Conservation (phyloP, 2,888 invertebrate genomes). For the Pycnomerus fuliginosus region DNA sequence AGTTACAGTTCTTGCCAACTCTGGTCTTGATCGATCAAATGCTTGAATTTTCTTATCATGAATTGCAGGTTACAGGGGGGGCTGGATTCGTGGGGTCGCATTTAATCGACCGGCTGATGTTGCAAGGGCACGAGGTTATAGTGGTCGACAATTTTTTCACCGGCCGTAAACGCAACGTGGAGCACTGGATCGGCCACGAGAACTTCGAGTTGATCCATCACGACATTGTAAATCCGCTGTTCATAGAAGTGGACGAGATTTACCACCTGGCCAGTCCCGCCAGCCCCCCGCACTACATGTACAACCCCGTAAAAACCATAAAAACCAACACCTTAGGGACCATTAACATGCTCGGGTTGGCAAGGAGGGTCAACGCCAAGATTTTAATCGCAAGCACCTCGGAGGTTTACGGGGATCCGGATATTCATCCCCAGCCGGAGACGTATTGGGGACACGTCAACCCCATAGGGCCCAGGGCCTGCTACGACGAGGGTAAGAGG, state of each 20-base stretch:
- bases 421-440: constrained; percentile 96
- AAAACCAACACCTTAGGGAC: constrained; percentile 98
- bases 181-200: constrained; percentile 98
- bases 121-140: constrained; percentile 93
- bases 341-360: constrained; percentile 91
- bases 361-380: constrained; percentile 88
- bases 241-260: constrained; percentile 96
- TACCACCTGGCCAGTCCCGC: constrained; percentile 99
- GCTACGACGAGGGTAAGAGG: constrained; percentile 99
- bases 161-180: constrained; percentile 93
- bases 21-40: background rate
- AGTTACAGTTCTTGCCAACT: no score
- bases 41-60: constrained; percentile 10
- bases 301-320: constrained; percentile 98
- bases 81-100: constrained; percentile 99
- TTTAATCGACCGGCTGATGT: constrained; percentile 92
- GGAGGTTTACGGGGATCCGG: constrained; percentile 98
- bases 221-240: constrained; percentile 96
- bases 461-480: constrained; percentile 94
- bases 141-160: constrained; percentile 99
- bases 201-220: constrained; percentile 99
- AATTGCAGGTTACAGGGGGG: constrained; percentile 82
- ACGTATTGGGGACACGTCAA: constrained; percentile 99
- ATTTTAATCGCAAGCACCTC: constrained; percentile 97
- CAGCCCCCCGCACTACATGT: constrained; percentile 99